Evolutionary conservation across 2,888 invertebrate species (phyloP).

Genomic region (Odontothrips loti): DNA sequence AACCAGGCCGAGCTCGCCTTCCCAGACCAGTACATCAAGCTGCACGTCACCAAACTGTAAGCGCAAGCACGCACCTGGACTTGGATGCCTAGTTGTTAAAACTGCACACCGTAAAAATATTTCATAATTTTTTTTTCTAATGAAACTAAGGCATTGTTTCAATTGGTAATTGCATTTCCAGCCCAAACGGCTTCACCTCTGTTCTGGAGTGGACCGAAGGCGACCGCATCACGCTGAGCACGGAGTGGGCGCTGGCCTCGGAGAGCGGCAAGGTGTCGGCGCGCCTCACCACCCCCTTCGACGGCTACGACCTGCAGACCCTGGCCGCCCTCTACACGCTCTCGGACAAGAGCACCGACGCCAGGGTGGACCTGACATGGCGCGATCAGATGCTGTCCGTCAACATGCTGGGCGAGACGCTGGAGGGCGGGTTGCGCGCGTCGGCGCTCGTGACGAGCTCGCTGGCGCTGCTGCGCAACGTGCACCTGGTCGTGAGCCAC

Average conservation of each 20-base stretch:
- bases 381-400: slow-evolving; percentile 20
- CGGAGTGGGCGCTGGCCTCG: slow-evolving; percentile 32
- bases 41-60: slow-evolving; percentile 35
- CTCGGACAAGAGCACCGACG: slow-evolving; percentile 23
- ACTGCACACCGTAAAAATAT: background rate
- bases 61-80: background rate
- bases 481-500: slow-evolving; percentile 1
- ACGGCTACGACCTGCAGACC: slow-evolving; percentile 34
- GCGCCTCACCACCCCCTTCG: slow-evolving; percentile 36
- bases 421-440: background rate
- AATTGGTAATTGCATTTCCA: too few species aligned
- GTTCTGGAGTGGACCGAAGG: slow-evolving; percentile 37
- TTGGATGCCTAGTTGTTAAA: too few species aligned
- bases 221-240: slow-evolving; percentile 34
- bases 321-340: slow-evolving; percentile 32
- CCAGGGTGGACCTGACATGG: slow-evolving; percentile 19
- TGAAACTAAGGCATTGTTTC: too few species aligned
- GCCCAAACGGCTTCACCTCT: slow-evolving; percentile 35
- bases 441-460: background rate
- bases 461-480: slow-evolving; percentile 7
- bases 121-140: background rate
- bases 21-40: slow-evolving; percentile 34
- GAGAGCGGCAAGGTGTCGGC: slow-evolving; percentile 32
- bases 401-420: slow-evolving; percentile 2
- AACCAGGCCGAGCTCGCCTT: slow-evolving; percentile 34